phyloP scores from a whole-genome alignment of 2,888 invertebrate genomes.

The Syrista parreyssii region DNA sequence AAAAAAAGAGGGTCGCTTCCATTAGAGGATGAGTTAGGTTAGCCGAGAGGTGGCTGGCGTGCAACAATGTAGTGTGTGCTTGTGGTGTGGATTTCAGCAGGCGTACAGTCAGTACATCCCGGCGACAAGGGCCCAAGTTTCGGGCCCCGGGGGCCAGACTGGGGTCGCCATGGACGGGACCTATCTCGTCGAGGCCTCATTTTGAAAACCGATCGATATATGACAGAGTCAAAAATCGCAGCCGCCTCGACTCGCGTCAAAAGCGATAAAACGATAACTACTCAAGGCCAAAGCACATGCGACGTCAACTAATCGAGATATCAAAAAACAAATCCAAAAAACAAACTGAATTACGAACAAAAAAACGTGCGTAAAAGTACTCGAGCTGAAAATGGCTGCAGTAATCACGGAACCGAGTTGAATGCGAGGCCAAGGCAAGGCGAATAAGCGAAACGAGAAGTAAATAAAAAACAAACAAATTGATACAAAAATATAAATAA shows the following conservation, averaged over 20 bases:
- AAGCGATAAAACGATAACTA: slow-evolving; percentile 15
- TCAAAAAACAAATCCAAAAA: slow-evolving; percentile 16
- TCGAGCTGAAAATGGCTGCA: too few relatives aligned
- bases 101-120: slow-evolving; percentile 90
- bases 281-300: slow-evolving; percentile 14
- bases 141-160: slow-evolving; percentile 74
- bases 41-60: slow-evolving; percentile 50
- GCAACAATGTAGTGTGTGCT: slow-evolving; percentile 66
- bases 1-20: too few relatives aligned
- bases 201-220: slow-evolving; percentile 68
- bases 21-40: slow-evolving; percentile 1
- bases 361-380: neutral
- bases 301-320: slow-evolving; percentile 33
- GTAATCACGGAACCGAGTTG: too few relatives aligned
- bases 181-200: slow-evolving; percentile 86
- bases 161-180: slow-evolving; percentile 87
- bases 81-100: slow-evolving; percentile 73
- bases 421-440: too few relatives aligned
- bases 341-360: neutral
- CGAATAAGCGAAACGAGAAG: slow-evolving; percentile 8
- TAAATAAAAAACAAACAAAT: slow-evolving; percentile 31
- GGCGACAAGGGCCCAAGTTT: slow-evolving; percentile 83
- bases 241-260: neutral
- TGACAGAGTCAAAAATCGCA: neutral
- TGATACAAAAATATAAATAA: slow-evolving; percentile 35